A percentile compares a stretch with the other conserved stretches of the same genome.
Evolutionary conservation across 1,140 invertebrate genomes (phyloP).

Genomic region (Sinonovacula constricta): DNA sequence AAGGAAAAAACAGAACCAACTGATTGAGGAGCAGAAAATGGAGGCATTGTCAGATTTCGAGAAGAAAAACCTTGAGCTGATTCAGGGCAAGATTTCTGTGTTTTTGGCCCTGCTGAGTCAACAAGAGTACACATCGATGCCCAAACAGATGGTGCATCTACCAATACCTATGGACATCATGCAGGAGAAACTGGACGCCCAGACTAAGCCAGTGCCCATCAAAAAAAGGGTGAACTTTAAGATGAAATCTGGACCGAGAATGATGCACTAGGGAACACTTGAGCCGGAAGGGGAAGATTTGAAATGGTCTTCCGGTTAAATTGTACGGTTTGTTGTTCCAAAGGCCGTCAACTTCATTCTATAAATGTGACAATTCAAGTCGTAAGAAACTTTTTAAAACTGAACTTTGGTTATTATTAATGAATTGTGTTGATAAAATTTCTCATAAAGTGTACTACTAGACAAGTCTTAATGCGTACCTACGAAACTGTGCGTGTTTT

Average conservation of each 20-base stretch:
- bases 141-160: conserved; percentile 8
- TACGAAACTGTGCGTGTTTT: no score
- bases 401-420: no score
- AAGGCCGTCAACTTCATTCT: no score
- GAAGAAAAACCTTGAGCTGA: conserved; percentile 16
- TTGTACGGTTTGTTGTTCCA: no score
- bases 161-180: background rate
- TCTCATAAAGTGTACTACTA: no score
- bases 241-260: background rate
- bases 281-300: no score
- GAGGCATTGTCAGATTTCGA: conserved; percentile 28
- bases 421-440: no score
- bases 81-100: conserved; percentile 39
- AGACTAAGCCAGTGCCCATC: background rate
- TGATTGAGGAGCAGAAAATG: conserved; percentile 18
- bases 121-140: conserved; percentile 15
- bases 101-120: conserved; percentile 31
- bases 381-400: no score
- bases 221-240: background rate
- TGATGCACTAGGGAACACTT: no score
- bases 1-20: conserved; percentile 19
- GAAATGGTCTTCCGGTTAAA: no score
- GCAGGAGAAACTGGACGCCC: background rate
- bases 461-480: no score
- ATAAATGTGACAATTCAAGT: no score